Evolutionary conservation across 1,140 invertebrate species (phyloP).

Genomic region (Drosophila nasuta): DNA sequence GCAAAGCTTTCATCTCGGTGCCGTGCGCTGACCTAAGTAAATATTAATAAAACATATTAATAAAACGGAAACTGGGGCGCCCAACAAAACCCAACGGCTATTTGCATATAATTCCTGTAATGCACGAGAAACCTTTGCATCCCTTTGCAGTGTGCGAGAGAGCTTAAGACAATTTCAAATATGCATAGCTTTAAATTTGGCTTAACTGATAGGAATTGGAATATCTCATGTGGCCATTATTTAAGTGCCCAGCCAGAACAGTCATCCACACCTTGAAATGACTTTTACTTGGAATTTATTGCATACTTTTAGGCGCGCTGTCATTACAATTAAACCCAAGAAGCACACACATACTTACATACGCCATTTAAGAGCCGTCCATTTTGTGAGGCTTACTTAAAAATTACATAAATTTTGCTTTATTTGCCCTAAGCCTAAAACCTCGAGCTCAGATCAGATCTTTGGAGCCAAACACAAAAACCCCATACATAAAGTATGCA

Average conservation of each 20-base stretch:
- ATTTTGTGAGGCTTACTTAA: constrained; percentile 72
- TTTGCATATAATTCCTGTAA: constrained; percentile 81
- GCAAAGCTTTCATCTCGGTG: constrained; percentile 72
- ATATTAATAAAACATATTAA: constrained; percentile 84
- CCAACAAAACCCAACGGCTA: constrained; percentile 54
- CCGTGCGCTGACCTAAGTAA: constrained; percentile 77
- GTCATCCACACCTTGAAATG: constrained; percentile 47
- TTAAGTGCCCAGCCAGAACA: constrained; percentile 33
- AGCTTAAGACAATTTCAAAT: constrained; percentile 60
- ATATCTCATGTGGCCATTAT: constrained; percentile 54
- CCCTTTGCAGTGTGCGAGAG: constrained; percentile 22
- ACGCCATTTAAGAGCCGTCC: constrained; percentile 19
- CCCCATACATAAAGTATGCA: constrained; percentile 84
- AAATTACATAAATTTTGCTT: constrained; percentile 83
- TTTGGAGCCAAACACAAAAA: constrained; percentile 48
- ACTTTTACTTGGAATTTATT: constrained; percentile 70
- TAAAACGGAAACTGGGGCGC: constrained; percentile 63
- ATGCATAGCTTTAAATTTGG: constrained; percentile 58
- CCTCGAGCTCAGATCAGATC: constrained; percentile 55
- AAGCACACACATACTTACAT: background rate
- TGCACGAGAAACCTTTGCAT: constrained; percentile 56
- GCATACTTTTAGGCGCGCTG: constrained; percentile 78
- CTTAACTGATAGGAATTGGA: constrained; percentile 13
- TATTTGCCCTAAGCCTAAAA: constrained; percentile 61
- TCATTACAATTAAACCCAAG: constrained; percentile 76